Conservation (phyloP, 1,140 invertebrate genomes). For the Atta colombica region DNA sequence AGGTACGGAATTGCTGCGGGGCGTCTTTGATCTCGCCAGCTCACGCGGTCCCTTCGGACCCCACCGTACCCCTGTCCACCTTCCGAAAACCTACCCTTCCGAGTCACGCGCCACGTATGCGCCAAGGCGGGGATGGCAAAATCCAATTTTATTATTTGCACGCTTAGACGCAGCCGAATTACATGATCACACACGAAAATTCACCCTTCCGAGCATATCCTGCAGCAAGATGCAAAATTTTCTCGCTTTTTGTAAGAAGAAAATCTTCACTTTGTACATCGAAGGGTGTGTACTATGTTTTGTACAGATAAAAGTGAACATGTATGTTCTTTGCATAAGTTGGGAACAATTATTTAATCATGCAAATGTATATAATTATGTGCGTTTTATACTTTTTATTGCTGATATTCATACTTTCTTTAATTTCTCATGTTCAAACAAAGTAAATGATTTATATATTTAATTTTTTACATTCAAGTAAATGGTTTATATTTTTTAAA, state of each 20-base stretch:
- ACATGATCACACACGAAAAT: constrained; percentile 63
- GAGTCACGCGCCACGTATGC: constrained; percentile 73
- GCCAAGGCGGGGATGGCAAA: constrained; percentile 69
- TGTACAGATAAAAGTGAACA: not conserved
- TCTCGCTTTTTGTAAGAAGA: not conserved
- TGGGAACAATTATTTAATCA: not conserved
- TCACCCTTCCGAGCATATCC: constrained; percentile 13
- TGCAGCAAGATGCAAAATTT: constrained; percentile 9
- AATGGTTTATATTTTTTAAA: constrained; percentile 1
- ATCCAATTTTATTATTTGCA: constrained; percentile 81
- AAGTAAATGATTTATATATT: not conserved
- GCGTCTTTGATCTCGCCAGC: constrained; percentile 79
- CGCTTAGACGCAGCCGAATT: constrained; percentile 72
- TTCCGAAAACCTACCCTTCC: constrained; percentile 75
- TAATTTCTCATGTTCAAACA: not conserved
- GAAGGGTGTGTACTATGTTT: not conserved
- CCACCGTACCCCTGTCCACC: constrained; percentile 69
- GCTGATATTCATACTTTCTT: not conserved
- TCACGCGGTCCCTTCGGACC: constrained; percentile 57
- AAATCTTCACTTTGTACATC: not conserved
- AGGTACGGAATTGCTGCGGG: constrained; percentile 70
- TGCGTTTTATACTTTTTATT: not conserved
- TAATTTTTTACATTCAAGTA: not conserved
- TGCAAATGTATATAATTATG: not conserved
- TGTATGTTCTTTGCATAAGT: not conserved